These are phyloP conservation scores for Drosophila murphyi DNA, from an alignment of 1,140 invertebrate genomes.

Conservation along the genomic window DNA sequence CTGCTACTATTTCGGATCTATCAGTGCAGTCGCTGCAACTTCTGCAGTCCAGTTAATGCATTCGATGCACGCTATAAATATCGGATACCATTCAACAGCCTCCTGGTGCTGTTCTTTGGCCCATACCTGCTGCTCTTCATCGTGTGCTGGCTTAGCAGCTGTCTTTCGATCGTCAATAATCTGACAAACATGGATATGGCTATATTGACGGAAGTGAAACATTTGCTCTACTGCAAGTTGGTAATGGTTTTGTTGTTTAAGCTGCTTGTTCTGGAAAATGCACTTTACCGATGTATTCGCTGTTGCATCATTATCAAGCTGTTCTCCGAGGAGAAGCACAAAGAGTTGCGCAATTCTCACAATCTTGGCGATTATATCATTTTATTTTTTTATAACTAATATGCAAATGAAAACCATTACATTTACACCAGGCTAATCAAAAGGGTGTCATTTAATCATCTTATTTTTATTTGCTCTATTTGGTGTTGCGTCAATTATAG, in stretches of 20 bases:
- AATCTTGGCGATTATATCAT: constrained; percentile 47
- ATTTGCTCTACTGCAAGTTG: neutral
- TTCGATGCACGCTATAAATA: neutral
- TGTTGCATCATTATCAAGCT: neutral
- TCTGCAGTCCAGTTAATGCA: neutral
- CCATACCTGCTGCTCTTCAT: constrained; percentile 23
- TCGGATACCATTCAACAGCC: neutral
- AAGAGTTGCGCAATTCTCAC: constrained; percentile 1
- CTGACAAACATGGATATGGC: neutral
- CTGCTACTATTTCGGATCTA: constrained; percentile 7
- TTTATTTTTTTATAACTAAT: constrained; percentile 24
- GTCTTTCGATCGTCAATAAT: neutral
- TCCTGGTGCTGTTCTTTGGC: neutral
- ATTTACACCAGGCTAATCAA: too few species aligned
- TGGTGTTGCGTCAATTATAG: too few species aligned
- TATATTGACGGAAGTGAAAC: too few species aligned
- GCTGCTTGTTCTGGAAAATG: constrained; percentile 23
- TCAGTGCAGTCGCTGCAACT: constrained; percentile 16
- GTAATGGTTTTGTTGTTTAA: constrained; percentile 24
- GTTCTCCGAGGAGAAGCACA: neutral
- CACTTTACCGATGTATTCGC: neutral
- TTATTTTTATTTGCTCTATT: too few species aligned
- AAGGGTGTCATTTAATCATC: too few species aligned
- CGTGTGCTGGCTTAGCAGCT: constrained; percentile 4
- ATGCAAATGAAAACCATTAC: too few species aligned